Evolutionary conservation across 2,888 invertebrate species (phyloP).

Genomic region (Timema cristinae): DNA sequence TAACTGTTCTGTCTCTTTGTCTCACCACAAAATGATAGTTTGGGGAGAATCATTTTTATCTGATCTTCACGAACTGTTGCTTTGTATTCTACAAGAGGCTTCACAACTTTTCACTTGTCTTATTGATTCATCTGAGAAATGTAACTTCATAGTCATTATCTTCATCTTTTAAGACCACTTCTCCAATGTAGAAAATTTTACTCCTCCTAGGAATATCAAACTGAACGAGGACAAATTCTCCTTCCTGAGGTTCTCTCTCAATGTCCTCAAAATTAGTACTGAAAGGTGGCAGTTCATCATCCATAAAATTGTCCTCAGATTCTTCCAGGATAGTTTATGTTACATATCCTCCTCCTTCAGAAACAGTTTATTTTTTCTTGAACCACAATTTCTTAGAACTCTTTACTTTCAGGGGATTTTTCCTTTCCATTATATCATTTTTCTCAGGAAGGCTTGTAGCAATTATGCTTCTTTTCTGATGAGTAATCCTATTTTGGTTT

Average conservation of each 20-base stretch:
- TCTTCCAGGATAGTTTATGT: not conserved
- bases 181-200: not conserved
- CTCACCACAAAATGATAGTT: not conserved
- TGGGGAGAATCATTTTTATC: not conserved
- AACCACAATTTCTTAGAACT: not conserved
- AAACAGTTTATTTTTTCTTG: not conserved
- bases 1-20: constrained; percentile 11
- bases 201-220: not conserved
- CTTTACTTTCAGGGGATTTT: not conserved
- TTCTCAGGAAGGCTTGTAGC: not conserved
- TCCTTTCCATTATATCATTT: not conserved
- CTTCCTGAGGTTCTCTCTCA: not conserved
- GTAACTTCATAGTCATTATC: not conserved
- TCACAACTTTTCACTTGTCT: not conserved
- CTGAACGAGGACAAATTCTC: constrained; percentile 9
- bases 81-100: not conserved
- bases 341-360: not conserved
- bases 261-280: constrained; percentile 7
- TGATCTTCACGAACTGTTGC: not conserved
- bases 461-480: not conserved
- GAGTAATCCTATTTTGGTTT: not conserved
- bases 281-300: not conserved
- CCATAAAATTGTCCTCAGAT: not conserved
- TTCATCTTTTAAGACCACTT: not conserved
- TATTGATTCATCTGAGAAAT: constrained; percentile 1